These are phyloP conservation scores for Pogonophryne albipinna DNA, from an alignment of 2,797 vertebrate species.

Conservation along the genomic window DNA sequence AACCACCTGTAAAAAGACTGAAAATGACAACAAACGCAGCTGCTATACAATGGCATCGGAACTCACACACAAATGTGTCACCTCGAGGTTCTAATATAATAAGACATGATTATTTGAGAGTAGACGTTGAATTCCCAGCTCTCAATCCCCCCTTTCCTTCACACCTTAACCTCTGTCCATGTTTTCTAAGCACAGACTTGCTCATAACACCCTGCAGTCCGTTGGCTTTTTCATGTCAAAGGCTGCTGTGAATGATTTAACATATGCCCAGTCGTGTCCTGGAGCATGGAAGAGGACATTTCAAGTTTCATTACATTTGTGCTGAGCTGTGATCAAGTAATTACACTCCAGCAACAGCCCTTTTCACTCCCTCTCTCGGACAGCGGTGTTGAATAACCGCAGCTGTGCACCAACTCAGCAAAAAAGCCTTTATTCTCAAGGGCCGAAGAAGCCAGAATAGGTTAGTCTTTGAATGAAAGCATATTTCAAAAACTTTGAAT, in stretches of 20 bases:
- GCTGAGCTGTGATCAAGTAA: conserved; percentile 68
- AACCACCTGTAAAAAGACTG: too few species aligned
- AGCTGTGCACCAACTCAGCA: conserved; percentile 54
- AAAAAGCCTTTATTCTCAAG: conserved; percentile 43
- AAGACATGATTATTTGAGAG: conserved; percentile 21
- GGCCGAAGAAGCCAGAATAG: conserved; percentile 36
- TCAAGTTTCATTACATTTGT: conserved; percentile 67
- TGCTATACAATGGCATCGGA: too few species aligned
- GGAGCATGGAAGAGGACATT: conserved; percentile 49
- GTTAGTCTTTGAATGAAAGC: conserved; percentile 25
- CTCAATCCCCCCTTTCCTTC: background rate
- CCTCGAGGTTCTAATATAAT: background rate
- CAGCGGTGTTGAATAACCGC: conserved; percentile 34
- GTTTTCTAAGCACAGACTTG: conserved; percentile 46
- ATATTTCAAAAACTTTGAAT: conserved; percentile 31
- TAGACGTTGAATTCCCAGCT: background rate
- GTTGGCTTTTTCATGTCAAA: conserved; percentile 38
- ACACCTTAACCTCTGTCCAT: background rate
- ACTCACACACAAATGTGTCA: background rate
- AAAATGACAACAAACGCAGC: too few species aligned
- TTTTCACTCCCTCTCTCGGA: conserved; percentile 48
- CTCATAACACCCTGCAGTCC: conserved; percentile 47
- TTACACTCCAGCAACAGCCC: conserved; percentile 55
- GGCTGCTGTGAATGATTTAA: conserved; percentile 73
- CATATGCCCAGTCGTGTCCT: conserved; percentile 61